Evolutionary conservation across 1,140 invertebrate species (phyloP).

Genomic region (Lepidostoma basale): DNA sequence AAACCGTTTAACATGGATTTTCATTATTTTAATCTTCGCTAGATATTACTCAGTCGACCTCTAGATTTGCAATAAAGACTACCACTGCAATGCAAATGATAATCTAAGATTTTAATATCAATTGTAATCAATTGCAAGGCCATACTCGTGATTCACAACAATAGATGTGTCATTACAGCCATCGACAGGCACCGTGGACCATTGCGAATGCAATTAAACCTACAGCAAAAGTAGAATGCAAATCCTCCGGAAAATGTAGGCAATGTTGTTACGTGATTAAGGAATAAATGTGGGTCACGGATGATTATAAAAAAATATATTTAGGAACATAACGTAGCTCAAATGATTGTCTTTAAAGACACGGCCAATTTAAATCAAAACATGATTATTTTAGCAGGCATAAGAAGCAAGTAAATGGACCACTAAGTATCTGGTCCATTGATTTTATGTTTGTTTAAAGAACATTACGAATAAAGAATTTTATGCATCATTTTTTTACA

Average conservation of each 20-base stretch:
- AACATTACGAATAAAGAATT: not conserved
- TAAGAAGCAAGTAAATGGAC: not conserved
- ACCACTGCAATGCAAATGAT: too few relatives aligned
- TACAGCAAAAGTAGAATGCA: conserved; percentile 2
- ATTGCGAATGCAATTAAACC: too few relatives aligned
- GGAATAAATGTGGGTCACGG: not conserved
- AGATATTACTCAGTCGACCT: too few relatives aligned
- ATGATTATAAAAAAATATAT: not conserved
- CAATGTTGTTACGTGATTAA: not conserved
- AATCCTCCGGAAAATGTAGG: not conserved
- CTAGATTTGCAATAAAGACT: too few relatives aligned
- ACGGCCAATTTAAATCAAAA: not conserved
- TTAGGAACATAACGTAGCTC: not conserved
- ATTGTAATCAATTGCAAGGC: too few relatives aligned
- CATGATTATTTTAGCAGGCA: not conserved
- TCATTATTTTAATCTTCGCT: too few relatives aligned
- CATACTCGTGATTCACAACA: too few relatives aligned
- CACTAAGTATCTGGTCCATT: conserved; percentile 13
- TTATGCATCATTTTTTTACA: not conserved
- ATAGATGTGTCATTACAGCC: too few relatives aligned
- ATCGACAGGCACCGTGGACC: too few relatives aligned
- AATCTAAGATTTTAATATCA: too few relatives aligned
- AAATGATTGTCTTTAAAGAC: not conserved
- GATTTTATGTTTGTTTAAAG: not conserved
- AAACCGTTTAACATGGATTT: too few relatives aligned